Percentiles rank a stretch among this genome's conserved stretches.
phyloP scores from a whole-genome alignment of 2,113 vertebrate species.

The Verasper variegatus region DNA sequence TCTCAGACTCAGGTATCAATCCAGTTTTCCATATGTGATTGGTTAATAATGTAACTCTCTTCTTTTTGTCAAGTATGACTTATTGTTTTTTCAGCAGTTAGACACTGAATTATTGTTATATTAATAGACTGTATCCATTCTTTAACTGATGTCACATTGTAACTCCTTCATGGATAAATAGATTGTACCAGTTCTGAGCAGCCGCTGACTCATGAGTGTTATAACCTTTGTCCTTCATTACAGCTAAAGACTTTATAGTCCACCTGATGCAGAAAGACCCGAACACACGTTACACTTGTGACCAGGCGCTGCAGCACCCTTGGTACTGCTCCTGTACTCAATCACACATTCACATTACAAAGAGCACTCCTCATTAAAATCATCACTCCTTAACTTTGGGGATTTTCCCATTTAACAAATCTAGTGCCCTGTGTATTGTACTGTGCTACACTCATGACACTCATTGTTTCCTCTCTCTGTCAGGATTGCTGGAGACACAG shows the following conservation, averaged over 20 bases:
- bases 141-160: neutral
- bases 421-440: neutral
- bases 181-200: neutral
- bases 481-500: slow-evolving; percentile 97
- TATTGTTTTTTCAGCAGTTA: neutral
- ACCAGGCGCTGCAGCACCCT: slow-evolving; percentile 95
- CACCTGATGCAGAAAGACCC: slow-evolving; percentile 97
- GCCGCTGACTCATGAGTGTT: neutral
- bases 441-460: neutral
- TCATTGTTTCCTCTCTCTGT: neutral
- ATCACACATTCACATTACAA: slow-evolving; percentile 5
- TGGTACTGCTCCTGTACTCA: slow-evolving; percentile 83
- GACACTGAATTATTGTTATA: neutral
- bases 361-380: slow-evolving; percentile 6
- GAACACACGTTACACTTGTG: slow-evolving; percentile 89
- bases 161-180: neutral
- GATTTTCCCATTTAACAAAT: neutral
- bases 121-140: neutral
- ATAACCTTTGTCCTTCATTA: slow-evolving; percentile 11
- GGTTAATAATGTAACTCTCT: neutral
- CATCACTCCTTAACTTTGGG: neutral
- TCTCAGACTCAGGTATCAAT: slow-evolving; percentile 92
- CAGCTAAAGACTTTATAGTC: slow-evolving; percentile 97
- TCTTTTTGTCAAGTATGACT: too few species aligned
- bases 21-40: neutral